Conservation (phyloP, 2,888 invertebrate species). For the Glaucopsyche alexis region DNA sequence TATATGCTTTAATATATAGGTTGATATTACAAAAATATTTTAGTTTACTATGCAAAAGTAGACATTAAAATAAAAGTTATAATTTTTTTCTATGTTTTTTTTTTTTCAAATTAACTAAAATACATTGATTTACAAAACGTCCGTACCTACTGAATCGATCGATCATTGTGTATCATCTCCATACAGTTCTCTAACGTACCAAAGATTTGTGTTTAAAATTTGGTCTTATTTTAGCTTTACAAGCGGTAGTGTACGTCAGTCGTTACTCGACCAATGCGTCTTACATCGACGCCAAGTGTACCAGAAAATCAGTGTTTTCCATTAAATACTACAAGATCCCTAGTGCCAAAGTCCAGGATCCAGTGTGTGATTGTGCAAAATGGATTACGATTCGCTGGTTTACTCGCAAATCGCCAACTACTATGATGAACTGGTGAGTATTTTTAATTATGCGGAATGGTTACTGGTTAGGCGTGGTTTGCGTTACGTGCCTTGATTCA, state of each 20-base stretch:
- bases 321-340: conserved; percentile 29
- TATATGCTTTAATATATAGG: too few relatives aligned
- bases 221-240: conserved; percentile 81
- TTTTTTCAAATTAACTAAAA: too few relatives aligned
- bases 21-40: too few relatives aligned
- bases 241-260: conserved; percentile 75
- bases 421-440: conserved; percentile 81
- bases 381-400: conserved; percentile 84
- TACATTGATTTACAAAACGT: neutral
- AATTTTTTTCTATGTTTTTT: too few relatives aligned
- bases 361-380: conserved; percentile 47
- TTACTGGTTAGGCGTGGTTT: conserved; percentile 20
- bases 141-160: neutral
- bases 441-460: conserved; percentile 19
- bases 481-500: neutral
- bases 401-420: conserved; percentile 83
- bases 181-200: conserved; percentile 57
- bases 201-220: conserved; percentile 80
- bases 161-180: conserved; percentile 52
- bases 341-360: conserved; percentile 35
- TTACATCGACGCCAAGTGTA: conserved; percentile 66
- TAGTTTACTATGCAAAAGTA: too few relatives aligned
- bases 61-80: too few relatives aligned
- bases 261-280: conserved; percentile 73
- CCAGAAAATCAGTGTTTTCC: conserved; percentile 48